Conservation (phyloP, 1,140 invertebrate species). For the Pomacea maculata region DNA sequence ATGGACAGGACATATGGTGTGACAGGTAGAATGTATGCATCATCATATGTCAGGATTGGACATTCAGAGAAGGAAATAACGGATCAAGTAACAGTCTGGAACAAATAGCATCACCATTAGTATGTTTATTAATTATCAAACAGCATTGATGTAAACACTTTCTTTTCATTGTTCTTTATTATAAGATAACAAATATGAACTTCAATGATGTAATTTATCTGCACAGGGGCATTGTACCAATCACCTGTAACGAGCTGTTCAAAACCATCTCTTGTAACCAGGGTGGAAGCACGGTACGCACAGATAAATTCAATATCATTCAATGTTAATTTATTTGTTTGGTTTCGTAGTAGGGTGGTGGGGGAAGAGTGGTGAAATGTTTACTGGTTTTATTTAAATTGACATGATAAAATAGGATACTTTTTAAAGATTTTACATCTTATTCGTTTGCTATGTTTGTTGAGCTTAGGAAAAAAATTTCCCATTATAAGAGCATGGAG, state of each 20-base stretch:
- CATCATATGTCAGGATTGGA: too few relatives aligned
- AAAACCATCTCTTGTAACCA: slow-evolving; percentile 58
- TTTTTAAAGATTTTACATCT: neutral
- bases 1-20: neutral
- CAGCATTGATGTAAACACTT: neutral
- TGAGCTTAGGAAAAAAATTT: neutral
- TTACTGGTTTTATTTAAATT: neutral
- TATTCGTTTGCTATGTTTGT: neutral
- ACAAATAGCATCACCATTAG: neutral
- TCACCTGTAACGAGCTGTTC: slow-evolving; percentile 66
- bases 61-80: too few relatives aligned
- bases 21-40: neutral
- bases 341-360: neutral
- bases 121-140: neutral
- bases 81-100: too few relatives aligned
- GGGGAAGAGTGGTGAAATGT: neutral
- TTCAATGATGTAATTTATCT: neutral
- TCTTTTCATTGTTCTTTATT: neutral
- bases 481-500: too few relatives aligned
- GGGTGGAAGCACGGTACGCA: slow-evolving; percentile 51
- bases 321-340: neutral
- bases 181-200: neutral
- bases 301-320: neutral
- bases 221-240: slow-evolving; percentile 64
- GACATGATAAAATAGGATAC: neutral